phyloP scores from a whole-genome alignment of 1,140 invertebrate species.

The Lepeophtheirus salmonis region DNA sequence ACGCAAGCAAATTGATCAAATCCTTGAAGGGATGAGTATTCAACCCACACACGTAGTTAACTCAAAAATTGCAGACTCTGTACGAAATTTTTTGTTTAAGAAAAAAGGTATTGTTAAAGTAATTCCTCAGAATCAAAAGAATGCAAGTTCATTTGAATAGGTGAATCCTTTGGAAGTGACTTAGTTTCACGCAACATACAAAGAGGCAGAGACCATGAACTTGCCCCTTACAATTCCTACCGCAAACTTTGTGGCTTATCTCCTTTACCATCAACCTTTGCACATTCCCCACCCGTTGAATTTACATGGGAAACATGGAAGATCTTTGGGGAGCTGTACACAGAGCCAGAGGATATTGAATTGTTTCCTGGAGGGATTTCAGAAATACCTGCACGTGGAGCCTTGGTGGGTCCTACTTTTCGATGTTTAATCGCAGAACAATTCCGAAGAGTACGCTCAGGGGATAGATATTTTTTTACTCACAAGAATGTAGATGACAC shows the following conservation, averaged over 20 bases:
- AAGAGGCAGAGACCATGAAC: conserved; percentile 69
- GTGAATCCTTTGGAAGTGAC: conserved; percentile 38
- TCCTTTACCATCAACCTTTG: conserved; percentile 4
- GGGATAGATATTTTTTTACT: conserved; percentile 10
- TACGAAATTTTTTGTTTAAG: neutral
- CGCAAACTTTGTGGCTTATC: neutral
- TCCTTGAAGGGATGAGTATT: conserved; percentile 1
- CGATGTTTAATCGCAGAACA: conserved; percentile 29
- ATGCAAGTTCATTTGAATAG: too few relatives aligned
- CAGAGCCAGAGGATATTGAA: conserved; percentile 23
- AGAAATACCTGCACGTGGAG: conserved; percentile 25
- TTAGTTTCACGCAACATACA: conserved; percentile 87
- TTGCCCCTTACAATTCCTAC: conserved; percentile 75
- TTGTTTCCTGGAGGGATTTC: conserved; percentile 25
- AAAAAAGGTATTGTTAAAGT: neutral
- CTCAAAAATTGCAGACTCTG: neutral
- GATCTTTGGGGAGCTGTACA: neutral
- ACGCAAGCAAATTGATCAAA: neutral
- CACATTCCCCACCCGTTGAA: neutral
- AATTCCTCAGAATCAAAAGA: too few relatives aligned
- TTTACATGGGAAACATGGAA: neutral
- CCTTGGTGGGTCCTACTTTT: conserved; percentile 30
- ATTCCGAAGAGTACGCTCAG: conserved; percentile 1
- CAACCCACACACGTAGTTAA: neutral
- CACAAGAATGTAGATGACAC: conserved; percentile 2